Conservation (phyloP, 2,888 invertebrate genomes). For the Bombyx huttoni region DNA sequence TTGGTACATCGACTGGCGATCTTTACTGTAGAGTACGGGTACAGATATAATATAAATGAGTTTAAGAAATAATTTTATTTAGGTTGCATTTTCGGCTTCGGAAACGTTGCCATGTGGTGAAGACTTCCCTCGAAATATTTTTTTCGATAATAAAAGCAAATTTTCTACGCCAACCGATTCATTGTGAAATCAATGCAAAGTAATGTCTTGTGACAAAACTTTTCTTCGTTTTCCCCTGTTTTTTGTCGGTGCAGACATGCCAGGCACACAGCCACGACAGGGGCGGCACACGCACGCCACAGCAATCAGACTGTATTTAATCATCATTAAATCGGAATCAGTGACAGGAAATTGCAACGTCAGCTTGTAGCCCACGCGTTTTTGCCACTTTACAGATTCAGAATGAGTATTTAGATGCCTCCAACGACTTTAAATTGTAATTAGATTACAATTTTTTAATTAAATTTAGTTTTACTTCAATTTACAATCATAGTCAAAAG, state of each 20-base stretch:
- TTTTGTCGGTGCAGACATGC: conserved; percentile 9
- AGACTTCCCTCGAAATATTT: neutral
- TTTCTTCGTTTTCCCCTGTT: conserved; percentile 1
- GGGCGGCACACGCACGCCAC: conserved; percentile 34
- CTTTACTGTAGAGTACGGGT: too few species aligned
- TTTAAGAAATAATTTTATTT: too few species aligned
- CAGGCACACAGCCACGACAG: conserved; percentile 13
- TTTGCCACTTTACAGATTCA: neutral
- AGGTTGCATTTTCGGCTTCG: too few species aligned
- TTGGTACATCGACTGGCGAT: too few species aligned
- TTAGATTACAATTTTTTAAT: neutral
- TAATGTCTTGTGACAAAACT: conserved; percentile 8
- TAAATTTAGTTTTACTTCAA: neutral
- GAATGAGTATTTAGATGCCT: neutral
- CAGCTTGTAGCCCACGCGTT: conserved; percentile 25
- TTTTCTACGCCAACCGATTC: conserved; percentile 5
- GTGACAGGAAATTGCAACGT: conserved; percentile 40
- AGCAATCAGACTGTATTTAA: conserved; percentile 66
- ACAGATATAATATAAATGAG: too few species aligned
- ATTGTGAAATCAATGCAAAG: conserved; percentile 15
- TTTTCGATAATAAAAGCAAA: neutral
- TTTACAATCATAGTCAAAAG: too few species aligned
- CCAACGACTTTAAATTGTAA: neutral
- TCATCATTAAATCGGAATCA: conserved; percentile 69
- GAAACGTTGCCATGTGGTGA: too few species aligned